These are phyloP conservation scores for Lathamus discolor DNA, from an alignment of 2,113 vertebrate species.

Conservation along the genomic window DNA sequence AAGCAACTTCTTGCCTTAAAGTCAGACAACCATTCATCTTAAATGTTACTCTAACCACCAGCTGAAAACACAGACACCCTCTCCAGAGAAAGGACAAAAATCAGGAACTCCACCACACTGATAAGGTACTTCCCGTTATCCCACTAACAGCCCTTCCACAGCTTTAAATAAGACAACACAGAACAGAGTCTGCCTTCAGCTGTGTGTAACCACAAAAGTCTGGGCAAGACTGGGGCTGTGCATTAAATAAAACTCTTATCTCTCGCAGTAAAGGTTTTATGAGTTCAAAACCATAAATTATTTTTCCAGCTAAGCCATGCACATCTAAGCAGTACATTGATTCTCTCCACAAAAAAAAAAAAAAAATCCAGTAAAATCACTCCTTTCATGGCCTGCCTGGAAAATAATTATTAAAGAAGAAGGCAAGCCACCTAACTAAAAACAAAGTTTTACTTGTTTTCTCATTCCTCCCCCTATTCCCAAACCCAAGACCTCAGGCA, in stretches of 20 bases:
- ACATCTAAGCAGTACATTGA: neutral
- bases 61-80: neutral
- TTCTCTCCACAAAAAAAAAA: neutral
- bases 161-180: neutral
- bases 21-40: fast-evolving
- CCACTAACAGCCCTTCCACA: neutral
- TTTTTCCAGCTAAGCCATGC: neutral
- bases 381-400: neutral
- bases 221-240: neutral
- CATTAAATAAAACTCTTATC: conserved; percentile 8
- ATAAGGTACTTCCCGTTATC: neutral
- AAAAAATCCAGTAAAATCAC: neutral
- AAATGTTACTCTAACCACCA: neutral
- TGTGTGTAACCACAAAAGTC: neutral
- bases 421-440: neutral
- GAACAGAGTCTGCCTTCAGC: neutral
- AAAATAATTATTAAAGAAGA: neutral
- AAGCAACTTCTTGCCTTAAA: neutral
- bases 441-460: conserved; percentile 22
- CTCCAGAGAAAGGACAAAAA: neutral
- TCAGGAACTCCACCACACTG: neutral
- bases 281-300: neutral
- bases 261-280: neutral
- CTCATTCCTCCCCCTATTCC: neutral
- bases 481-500: neutral